Conservation (phyloP, 2,888 invertebrate species). For the Mimachlamys varia region DNA sequence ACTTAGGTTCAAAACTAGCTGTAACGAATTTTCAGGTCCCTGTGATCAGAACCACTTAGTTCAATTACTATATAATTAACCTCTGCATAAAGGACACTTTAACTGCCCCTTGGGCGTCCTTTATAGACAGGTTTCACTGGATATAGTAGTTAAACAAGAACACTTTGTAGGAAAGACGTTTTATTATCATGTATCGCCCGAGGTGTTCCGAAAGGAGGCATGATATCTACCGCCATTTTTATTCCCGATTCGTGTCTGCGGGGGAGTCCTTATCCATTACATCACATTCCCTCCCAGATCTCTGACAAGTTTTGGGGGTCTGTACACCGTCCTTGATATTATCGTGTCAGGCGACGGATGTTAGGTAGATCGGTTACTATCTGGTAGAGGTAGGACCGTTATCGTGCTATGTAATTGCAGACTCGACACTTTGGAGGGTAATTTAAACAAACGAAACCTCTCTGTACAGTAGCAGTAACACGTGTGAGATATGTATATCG, state of each 20-base stretch:
- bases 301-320: neutral
- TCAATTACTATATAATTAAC: no score
- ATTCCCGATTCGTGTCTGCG: neutral
- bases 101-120: no score
- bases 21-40: no score
- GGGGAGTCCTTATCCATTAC: neutral
- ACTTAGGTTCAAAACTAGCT: no score
- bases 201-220: neutral
- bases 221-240: neutral
- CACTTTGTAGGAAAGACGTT: no score
- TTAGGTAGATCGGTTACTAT: neutral
- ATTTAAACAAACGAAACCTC: neutral
- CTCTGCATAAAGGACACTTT: no score
- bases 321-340: neutral
- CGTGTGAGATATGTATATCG: neutral
- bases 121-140: no score
- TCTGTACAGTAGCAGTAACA: neutral
- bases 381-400: neutral
- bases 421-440: neutral
- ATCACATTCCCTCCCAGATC: constrained; percentile 5
- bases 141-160: no score
- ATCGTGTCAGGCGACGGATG: neutral
- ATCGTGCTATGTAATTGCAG: neutral
- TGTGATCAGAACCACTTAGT: no score
- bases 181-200: neutral